phyloP scores from a whole-genome alignment of 2,888 invertebrate species.

The Cheilosia grossa region DNA sequence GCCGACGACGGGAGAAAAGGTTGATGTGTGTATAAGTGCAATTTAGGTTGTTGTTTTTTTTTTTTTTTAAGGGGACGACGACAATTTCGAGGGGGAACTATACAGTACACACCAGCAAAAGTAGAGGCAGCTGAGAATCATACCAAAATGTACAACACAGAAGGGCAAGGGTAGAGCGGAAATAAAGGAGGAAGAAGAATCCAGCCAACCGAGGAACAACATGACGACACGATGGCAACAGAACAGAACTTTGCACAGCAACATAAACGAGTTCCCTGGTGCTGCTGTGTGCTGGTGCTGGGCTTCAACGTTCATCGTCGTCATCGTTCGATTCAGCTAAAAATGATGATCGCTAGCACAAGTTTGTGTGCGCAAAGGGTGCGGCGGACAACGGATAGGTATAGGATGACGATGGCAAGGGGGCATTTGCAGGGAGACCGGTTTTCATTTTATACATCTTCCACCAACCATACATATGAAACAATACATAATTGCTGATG shows the following conservation, averaged over 20 bases:
- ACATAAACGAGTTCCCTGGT: slow-evolving; percentile 70
- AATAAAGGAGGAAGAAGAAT: slow-evolving; percentile 72
- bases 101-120: background rate
- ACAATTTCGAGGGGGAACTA: slow-evolving; percentile 56
- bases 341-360: slow-evolving; percentile 54
- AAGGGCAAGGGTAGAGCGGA: slow-evolving; percentile 70
- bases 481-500: slow-evolving; percentile 65
- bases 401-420: slow-evolving; percentile 35
- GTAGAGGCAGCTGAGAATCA: slow-evolving; percentile 63
- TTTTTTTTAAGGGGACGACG: slow-evolving; percentile 52
- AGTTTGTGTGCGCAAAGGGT: slow-evolving; percentile 47
- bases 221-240: slow-evolving; percentile 72
- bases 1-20: background rate
- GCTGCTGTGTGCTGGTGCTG: slow-evolving; percentile 48
- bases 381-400: slow-evolving; percentile 43
- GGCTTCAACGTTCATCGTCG: slow-evolving; percentile 38
- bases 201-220: slow-evolving; percentile 72
- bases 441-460: slow-evolving; percentile 71
- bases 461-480: slow-evolving; percentile 43
- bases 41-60: slow-evolving; percentile 52
- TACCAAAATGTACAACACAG: slow-evolving; percentile 39
- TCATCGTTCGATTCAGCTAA: slow-evolving; percentile 52
- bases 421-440: slow-evolving; percentile 70
- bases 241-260: slow-evolving; percentile 66
- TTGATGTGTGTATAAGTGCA: slow-evolving; percentile 57